A percentile compares a stretch with the other conserved stretches of the same genome.
Conservation (phyloP, 2,888 invertebrate species). For the Sminthurides aquaticus region DNA sequence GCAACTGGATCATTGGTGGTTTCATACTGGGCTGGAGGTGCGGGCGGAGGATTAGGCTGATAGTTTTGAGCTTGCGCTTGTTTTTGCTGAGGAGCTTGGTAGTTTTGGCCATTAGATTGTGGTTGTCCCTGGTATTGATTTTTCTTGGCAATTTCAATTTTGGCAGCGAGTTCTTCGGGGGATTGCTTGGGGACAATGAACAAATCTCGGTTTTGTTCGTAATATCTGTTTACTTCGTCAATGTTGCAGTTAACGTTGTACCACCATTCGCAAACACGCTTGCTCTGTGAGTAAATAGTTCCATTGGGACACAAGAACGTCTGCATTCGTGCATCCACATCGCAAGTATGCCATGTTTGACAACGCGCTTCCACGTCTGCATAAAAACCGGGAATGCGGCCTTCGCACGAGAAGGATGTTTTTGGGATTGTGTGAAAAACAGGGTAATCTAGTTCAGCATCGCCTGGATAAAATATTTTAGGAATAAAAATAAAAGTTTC, state of each 20-base stretch:
- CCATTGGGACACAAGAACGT: slow-evolving; percentile 43
- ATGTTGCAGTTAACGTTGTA: slow-evolving; percentile 38
- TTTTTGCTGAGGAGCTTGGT: not conserved
- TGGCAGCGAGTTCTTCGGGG: slow-evolving; percentile 18
- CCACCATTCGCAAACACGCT: slow-evolving; percentile 43
- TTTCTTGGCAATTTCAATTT: slow-evolving; percentile 9
- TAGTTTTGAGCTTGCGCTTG: slow-evolving; percentile 10
- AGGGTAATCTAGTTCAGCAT: slow-evolving; percentile 41
- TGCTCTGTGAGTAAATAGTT: slow-evolving; percentile 40
- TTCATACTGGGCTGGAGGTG: slow-evolving; percentile 4
- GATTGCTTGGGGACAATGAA: slow-evolving; percentile 29
- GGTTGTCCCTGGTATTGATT: slow-evolving; percentile 4
- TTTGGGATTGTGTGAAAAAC: slow-evolving; percentile 31
- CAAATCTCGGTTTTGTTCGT: slow-evolving; percentile 38
- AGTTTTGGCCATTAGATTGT: slow-evolving; percentile 6
- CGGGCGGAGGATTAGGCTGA: slow-evolving; percentile 6
- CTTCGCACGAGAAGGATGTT: slow-evolving; percentile 38
- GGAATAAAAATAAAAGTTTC: too few relatives aligned
- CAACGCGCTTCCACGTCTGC: slow-evolving; percentile 39
- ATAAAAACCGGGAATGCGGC: slow-evolving; percentile 37
- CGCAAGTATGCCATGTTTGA: slow-evolving; percentile 43
- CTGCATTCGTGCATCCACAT: slow-evolving; percentile 36
- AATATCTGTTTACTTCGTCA: slow-evolving; percentile 31
- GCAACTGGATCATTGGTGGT: not conserved
- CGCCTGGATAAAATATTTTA: slow-evolving; percentile 25